Percentiles rank a stretch among this genome's conserved stretches.
phyloP scores from a whole-genome alignment of 30 jellyfish, hydroid and myxozoan species.

The Nemopilema nomurai region DNA sequence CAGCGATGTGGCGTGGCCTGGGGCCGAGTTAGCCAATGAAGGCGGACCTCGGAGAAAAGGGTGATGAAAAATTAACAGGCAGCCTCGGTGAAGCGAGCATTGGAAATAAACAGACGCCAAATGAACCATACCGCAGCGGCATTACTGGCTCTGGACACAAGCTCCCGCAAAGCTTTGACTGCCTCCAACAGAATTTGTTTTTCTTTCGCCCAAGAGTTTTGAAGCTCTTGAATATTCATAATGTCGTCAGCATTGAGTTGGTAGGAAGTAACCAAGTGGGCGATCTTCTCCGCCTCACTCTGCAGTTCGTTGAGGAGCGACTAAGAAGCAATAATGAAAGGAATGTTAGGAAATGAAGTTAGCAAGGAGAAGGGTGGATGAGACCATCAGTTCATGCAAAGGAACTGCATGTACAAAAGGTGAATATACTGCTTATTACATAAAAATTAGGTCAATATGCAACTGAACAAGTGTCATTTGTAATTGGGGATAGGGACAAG shows the following conservation, averaged over 20 bases:
- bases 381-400: too few species aligned
- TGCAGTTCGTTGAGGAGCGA: slow-evolving; percentile 71
- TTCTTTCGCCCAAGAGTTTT: slow-evolving; percentile 82
- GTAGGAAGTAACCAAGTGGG: slow-evolving; percentile 50
- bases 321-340: slow-evolving; percentile 5
- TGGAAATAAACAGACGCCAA: not conserved
- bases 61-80: not conserved
- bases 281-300: slow-evolving; percentile 86
- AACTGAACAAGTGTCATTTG: too few species aligned
- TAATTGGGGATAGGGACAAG: too few species aligned
- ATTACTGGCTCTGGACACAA: slow-evolving; percentile 70
- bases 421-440: too few species aligned
- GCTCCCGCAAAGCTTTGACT: slow-evolving; percentile 74
- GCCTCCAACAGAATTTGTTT: slow-evolving; percentile 72
- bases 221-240: slow-evolving; percentile 56
- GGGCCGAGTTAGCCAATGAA: not conserved
- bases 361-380: too few species aligned
- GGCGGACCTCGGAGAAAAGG: not conserved
- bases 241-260: slow-evolving; percentile 28
- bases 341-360: not conserved
- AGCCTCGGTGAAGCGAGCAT: not conserved
- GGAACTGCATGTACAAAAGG: too few species aligned
- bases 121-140: slow-evolving; percentile 50
- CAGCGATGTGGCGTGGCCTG: not conserved
- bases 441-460: too few species aligned